Evolutionary conservation across 2,888 invertebrate species (phyloP), one percentile per base, ranked within the genome.

Genomic region (Dicranocentrus wangi): DNA sequence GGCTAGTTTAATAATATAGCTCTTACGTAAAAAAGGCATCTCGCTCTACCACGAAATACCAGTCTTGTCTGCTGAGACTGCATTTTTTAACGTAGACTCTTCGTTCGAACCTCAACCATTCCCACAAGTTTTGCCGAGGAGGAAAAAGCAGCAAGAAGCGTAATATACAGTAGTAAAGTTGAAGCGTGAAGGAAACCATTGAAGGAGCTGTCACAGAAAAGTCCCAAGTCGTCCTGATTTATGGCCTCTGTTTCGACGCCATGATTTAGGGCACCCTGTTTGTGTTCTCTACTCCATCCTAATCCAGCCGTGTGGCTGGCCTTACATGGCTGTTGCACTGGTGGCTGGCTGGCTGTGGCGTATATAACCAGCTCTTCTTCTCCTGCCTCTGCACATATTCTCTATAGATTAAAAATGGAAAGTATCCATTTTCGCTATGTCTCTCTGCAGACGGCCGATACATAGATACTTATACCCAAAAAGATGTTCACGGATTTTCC

Each of bases 191-290:
- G 79, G 79, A 72, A 79, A 71, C 71, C 71, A 71, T 78, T 78
- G 79, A 60, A 75, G 79, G 51, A 83, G 81, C 83, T 86, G 86
- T 86, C 86, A 86, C 79, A 81, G 80, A 71, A 84, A 83, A 83
- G 85, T 85, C 86, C 85, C 85, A 86, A 86, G 86, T 86, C 85
- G 84, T 82, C 77, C 77, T 83, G 78, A 86, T 86, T 86, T 86
- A 86, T 85, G 83, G 80, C 27, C 80, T 84, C 82, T 82, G 84
- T 85, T 86, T 84, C 79, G 86, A 85, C 84, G 86, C 86, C 86
- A 86, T 86, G 86, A 85, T 85, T 86, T 86, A 86, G 71, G 79
- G 84, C 82, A 80, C 82, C 86, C 83, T 82, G 5, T 10, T 32
- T 10, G n/a, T n/a, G 32, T 81, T 82, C 47, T 17, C 47, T 13